Percentiles rank a stretch among this genome's conserved stretches.
Evolutionary conservation across 2,797 vertebrate species (phyloP).

Genomic region (Rhadinocentrus ornatus): DNA sequence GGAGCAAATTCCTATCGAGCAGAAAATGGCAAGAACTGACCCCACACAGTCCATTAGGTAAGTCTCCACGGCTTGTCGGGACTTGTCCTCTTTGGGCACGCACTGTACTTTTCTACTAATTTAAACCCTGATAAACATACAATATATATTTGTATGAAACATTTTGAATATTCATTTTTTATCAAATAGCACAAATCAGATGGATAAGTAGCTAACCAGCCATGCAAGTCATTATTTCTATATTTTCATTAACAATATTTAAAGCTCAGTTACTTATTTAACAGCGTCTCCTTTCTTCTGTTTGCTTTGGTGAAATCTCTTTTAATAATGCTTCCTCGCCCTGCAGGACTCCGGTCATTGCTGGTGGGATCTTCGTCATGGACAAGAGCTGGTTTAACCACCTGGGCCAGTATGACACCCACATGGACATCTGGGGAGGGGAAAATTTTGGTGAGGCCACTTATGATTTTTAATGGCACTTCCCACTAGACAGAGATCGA

Average conservation of each 20-base stretch:
- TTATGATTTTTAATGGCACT: too few relatives aligned
- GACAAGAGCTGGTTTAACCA: conserved; percentile 98
- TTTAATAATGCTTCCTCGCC: not conserved
- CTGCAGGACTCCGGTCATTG: conserved; percentile 95
- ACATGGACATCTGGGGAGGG: conserved; percentile 99
- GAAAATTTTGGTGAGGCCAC: conserved; percentile 95
- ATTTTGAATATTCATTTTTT: not conserved
- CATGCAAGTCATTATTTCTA: not conserved
- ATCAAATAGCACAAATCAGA: not conserved
- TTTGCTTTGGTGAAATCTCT: not conserved
- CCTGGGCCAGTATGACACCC: conserved; percentile 96
- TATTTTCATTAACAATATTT: not conserved
- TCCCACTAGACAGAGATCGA: too few relatives aligned
- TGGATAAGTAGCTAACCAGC: not conserved
- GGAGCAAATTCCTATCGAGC: conserved; percentile 98
- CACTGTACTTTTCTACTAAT: not conserved
- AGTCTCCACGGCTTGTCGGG: fast-evolving
- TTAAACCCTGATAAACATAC: not conserved
- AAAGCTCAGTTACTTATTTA: too few relatives aligned
- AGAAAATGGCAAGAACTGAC: conserved; percentile 95
- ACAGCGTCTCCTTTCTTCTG: too few relatives aligned
- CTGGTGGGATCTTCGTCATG: conserved; percentile 98
- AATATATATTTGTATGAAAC: not conserved
- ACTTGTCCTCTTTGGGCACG: too few relatives aligned
- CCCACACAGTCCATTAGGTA: conserved; percentile 95